Base-by-base conservation (phyloP, 2,797 vertebrate species). In the Neopelma chrysocephalum region DNA sequence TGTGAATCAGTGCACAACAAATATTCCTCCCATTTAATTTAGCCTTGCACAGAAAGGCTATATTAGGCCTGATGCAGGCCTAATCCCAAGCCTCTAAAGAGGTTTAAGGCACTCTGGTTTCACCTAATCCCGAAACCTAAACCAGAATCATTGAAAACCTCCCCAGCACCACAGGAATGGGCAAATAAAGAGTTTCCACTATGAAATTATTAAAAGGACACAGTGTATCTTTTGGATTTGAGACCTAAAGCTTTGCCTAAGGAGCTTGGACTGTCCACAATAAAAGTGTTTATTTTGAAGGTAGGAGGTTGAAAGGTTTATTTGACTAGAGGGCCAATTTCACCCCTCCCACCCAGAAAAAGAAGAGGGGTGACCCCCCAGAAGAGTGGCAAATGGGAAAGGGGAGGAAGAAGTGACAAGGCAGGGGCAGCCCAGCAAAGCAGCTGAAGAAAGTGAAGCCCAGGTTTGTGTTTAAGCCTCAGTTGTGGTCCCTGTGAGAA, bases 51-150 rank as follows among this genome's bases (percentile, higher is more conserved):
- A 93, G 97, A 97, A 97, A 97, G 98, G 96, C 98, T 98, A 78
- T 98, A 97, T 98, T 96, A 95, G 97, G 95, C 96, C 97, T 96
- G 96, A 97, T 98, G 94, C 97, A 93, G 89, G 90, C 89, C 97
- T 99, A 99, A 99, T 99, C 99, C 99, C 98, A 94, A 96, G 97
- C 98, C 98, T 98, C 98, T 98, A 98, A 99, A 98, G 98, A 98
- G 98, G 98, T 99, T 99, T 99, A 99, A 98, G 98, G 98, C 98
- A 98, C 99, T 99, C 99, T 97, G 98, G 99, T 99, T 99, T 99
- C 99, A 99, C 98, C 98, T 99, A 99, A 99, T 99, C 99, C 99
- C 93, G 98, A 98, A 98, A 99, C 98, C 98, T 98, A 98, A 98
- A 97, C 98, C 97, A 96, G 98, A 97, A 98, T 98, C 98, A 98